phyloP scores from a whole-genome alignment of 2,888 invertebrate species.

The Caenorhabditis becei region DNA sequence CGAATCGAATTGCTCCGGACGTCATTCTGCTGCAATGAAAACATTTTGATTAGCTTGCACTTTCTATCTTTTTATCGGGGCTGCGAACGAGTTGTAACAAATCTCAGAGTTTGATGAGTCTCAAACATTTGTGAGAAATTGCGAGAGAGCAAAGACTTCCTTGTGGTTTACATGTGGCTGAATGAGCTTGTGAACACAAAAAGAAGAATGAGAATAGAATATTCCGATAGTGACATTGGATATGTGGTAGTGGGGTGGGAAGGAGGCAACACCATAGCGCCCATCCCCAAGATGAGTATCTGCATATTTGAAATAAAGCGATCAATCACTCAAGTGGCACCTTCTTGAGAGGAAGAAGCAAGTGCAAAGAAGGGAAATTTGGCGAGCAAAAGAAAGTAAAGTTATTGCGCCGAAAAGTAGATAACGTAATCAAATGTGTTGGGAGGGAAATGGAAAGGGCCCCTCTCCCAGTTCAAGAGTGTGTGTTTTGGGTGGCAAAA shows the following conservation, averaged over 20 bases:
- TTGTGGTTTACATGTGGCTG: background rate
- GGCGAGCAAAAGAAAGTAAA: conserved; percentile 9
- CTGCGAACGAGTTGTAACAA: conserved; percentile 13
- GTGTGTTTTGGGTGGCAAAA: background rate
- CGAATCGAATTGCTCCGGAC: conserved; percentile 19
- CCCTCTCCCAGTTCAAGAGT: background rate
- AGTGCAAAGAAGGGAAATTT: conserved; percentile 24
- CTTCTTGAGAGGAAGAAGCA: conserved; percentile 1
- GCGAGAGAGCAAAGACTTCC: background rate
- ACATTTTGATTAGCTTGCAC: conserved; percentile 42
- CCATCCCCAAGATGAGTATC: conserved; percentile 48
- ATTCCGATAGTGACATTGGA: conserved; percentile 42
- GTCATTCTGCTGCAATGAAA: conserved; percentile 40
- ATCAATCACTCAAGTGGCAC: conserved; percentile 50
- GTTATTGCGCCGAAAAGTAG: conserved; percentile 29
- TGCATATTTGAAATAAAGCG: conserved; percentile 45
- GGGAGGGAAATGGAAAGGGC: conserved; percentile 13
- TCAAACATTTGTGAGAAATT: background rate
- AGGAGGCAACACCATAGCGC: conserved; percentile 28
- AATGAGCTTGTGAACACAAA: background rate
- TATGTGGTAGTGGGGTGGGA: conserved; percentile 11
- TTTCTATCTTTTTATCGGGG: conserved; percentile 7
- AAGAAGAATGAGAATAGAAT: conserved; percentile 3
- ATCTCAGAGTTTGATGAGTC: background rate
- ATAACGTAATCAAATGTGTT: conserved; percentile 63